Base-by-base conservation (phyloP, 2,888 invertebrate species). In the Orthonychiurus folsomi region DNA sequence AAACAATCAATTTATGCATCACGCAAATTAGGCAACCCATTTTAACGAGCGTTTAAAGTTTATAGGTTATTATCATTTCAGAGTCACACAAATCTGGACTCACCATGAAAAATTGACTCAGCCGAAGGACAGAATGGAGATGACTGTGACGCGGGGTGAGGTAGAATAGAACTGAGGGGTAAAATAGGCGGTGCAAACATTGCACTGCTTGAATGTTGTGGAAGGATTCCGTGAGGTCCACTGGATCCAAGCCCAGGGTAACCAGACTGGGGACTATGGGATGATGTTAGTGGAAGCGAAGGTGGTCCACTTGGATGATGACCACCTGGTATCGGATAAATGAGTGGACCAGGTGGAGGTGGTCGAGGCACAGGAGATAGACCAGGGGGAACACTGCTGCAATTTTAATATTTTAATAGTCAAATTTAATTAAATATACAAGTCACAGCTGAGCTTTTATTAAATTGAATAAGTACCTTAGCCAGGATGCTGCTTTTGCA, bases 331-430 rank as follows among this genome's bases (percentile, higher is more conserved):
- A 54, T 59, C 37, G 12, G 55, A 26, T 21, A 65, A 59, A 25
- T 61, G 62, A 37, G 15, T 37, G 5, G 37, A 37, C 37, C 37
- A 5, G 83, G 80, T 60, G 81, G 80, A 27, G 82, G 81, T 63
- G 82, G 81, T 73, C 82, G 80, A 66, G 81, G 79, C 63, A 79
- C 77, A 61, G 80, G 80, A 64, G 77, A 69, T 50, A 69, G 58
- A 18, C 70, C 69, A 57, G 67, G 68, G 52, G 66, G 67, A 54
- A 68, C 69, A 60, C 66, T 69, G 53, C 72, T 69, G 53, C 2
- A 63, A n/a, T n/a, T n/a, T n/a, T n/a, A n/a, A n/a, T n/a, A n/a
- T n/a, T n/a, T n/a, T n/a, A n/a, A n/a, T 55, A 50, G n/a, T 1
- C 59, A 53, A 23, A 28, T 28, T 20, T n/a, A 52, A 52, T 21